Evolutionary conservation across 1,140 invertebrate genomes (phyloP).

Genomic region (Gryon sp.): DNA sequence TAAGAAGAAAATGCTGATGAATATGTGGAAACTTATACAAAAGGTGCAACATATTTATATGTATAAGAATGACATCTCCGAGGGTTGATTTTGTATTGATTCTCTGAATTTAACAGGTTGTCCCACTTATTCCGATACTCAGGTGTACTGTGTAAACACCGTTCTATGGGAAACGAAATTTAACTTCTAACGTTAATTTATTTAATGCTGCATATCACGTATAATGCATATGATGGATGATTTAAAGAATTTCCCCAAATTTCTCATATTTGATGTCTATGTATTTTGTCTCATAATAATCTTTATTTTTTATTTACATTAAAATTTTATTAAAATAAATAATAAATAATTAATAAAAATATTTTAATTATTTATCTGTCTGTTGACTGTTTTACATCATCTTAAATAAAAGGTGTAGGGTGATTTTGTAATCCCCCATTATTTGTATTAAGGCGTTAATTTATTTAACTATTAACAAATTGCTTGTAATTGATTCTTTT

Average conservation of each 20-base stretch:
- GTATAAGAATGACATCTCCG: not conserved
- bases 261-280: too few relatives aligned
- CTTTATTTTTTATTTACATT: too few relatives aligned
- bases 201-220: too few relatives aligned
- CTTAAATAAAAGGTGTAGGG: too few relatives aligned
- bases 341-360: too few relatives aligned
- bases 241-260: too few relatives aligned
- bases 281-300: too few relatives aligned
- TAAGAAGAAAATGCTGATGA: not conserved
- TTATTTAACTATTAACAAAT: slow-evolving; percentile 42
- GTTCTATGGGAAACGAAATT: not conserved
- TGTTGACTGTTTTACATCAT: too few relatives aligned
- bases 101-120: not conserved
- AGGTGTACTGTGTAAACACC: not conserved
- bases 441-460: slow-evolving; percentile 21
- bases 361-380: too few relatives aligned
- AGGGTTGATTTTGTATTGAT: not conserved
- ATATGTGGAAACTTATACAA: not conserved
- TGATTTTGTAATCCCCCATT: slow-evolving; percentile 4
- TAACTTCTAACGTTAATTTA: too few relatives aligned
- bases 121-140: not conserved
- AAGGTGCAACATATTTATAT: not conserved
- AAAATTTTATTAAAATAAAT: too few relatives aligned
- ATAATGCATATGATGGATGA: not conserved
- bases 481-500: slow-evolving; percentile 38